phyloP scores from a whole-genome alignment of 2,888 invertebrate species.

The Caenorhabditis wallacei region DNA sequence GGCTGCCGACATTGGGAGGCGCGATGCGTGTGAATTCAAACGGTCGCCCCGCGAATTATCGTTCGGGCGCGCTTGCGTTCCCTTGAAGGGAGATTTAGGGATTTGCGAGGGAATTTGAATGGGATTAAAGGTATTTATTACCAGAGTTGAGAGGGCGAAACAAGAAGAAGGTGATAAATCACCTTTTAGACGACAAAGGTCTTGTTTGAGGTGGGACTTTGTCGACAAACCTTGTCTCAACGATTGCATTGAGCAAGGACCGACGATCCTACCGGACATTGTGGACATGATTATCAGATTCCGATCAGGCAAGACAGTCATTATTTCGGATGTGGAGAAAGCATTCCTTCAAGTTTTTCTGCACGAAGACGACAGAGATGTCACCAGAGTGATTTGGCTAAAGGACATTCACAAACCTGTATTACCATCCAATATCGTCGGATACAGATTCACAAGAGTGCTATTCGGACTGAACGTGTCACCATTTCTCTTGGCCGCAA shows the following conservation, averaged over 20 bases:
- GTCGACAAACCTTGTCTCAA: conserved; percentile 59
- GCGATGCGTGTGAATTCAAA: too few relatives aligned
- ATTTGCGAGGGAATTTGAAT: too few relatives aligned
- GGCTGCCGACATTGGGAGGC: too few relatives aligned
- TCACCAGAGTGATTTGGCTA: conserved; percentile 67
- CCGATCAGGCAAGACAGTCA: conserved; percentile 16
- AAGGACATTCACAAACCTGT: background rate
- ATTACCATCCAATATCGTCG: conserved; percentile 25
- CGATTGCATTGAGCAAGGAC: conserved; percentile 67
- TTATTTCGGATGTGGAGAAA: conserved; percentile 60
- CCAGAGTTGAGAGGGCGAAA: too few relatives aligned
- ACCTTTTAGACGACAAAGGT: too few relatives aligned
- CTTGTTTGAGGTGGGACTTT: too few relatives aligned
- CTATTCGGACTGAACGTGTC: conserved; percentile 64
- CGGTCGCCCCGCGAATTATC: too few relatives aligned
- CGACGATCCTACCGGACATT: conserved; percentile 51
- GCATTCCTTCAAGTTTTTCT: conserved; percentile 19
- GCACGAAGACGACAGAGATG: conserved; percentile 63
- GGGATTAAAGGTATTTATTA: too few relatives aligned
- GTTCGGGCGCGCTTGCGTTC: too few relatives aligned
- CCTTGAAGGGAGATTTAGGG: too few relatives aligned
- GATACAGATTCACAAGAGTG: conserved; percentile 59
- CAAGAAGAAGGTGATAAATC: too few relatives aligned
- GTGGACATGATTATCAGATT: conserved; percentile 30
- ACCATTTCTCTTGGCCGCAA: conserved; percentile 64